Conservation (phyloP, 2,888 invertebrate species). For the Fabriciana adippe region DNA sequence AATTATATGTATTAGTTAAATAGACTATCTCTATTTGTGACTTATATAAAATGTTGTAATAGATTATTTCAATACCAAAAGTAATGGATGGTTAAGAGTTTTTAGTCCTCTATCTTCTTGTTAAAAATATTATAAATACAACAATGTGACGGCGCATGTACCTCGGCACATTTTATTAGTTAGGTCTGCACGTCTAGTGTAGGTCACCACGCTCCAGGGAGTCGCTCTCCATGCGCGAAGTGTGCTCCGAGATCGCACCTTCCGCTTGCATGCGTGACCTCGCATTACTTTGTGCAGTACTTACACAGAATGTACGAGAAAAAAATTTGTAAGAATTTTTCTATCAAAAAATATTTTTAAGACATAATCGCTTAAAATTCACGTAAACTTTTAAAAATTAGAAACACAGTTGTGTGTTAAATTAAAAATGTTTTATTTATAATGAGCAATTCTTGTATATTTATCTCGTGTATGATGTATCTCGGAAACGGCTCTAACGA, state of each 20-base stretch:
- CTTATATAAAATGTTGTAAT: too few species aligned
- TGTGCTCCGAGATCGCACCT: conserved; percentile 49
- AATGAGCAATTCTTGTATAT: too few species aligned
- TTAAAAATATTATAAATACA: too few species aligned
- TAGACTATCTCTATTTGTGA: too few species aligned
- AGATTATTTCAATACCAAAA: too few species aligned
- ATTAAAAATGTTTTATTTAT: too few species aligned
- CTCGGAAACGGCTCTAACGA: too few species aligned
- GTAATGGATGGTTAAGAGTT: too few species aligned
- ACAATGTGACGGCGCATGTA: not conserved
- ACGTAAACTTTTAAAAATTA: not conserved
- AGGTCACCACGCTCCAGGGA: conserved; percentile 52
- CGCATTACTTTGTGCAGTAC: conserved; percentile 48
- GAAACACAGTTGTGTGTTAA: too few species aligned
- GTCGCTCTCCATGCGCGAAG: conserved; percentile 44
- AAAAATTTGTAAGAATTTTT: conserved; percentile 22
- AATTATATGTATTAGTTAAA: too few species aligned
- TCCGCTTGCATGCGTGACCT: conserved; percentile 56
- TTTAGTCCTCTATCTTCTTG: too few species aligned
- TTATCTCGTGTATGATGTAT: too few species aligned
- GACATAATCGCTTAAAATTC: conserved; percentile 2
- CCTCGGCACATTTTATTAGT: conserved; percentile 23
- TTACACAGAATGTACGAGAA: conserved; percentile 31
- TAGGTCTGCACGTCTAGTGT: conserved; percentile 34
- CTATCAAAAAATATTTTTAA: conserved; percentile 1